Evolutionary conservation across 2,888 invertebrate genomes (phyloP).

Genomic region (Sinotaia quadrata): DNA sequence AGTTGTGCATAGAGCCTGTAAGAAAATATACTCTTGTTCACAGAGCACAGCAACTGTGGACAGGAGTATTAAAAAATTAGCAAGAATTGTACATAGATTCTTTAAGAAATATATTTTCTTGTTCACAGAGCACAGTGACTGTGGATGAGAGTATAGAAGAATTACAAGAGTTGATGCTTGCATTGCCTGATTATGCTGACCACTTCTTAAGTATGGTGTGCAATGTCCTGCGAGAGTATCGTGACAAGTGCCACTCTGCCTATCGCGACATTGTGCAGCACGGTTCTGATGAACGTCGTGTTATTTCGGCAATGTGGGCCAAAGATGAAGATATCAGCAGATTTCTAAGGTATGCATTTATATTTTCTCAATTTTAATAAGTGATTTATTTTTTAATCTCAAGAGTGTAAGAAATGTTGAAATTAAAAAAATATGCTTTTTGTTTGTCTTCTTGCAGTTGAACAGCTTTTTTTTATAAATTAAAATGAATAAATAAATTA

Average conservation of each 20-base stretch:
- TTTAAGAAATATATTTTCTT: background rate
- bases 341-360: slow-evolving; percentile 81
- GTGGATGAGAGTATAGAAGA: slow-evolving; percentile 81
- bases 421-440: too few relatives aligned
- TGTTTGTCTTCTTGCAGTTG: too few relatives aligned
- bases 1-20: too few relatives aligned
- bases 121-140: slow-evolving; percentile 79
- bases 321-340: slow-evolving; percentile 95
- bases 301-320: slow-evolving; percentile 90
- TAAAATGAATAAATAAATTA: too few relatives aligned
- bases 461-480: too few relatives aligned
- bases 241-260: slow-evolving; percentile 82
- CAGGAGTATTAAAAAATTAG: slow-evolving; percentile 80
- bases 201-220: slow-evolving; percentile 83
- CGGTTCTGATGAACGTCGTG: slow-evolving; percentile 83
- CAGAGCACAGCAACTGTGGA: slow-evolving; percentile 84
- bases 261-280: slow-evolving; percentile 85
- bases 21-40: slow-evolving; percentile 14
- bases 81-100: too few relatives aligned
- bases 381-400: too few relatives aligned
- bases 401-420: too few relatives aligned
- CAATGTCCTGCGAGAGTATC: slow-evolving; percentile 81
- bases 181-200: slow-evolving; percentile 83
- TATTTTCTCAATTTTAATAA: too few relatives aligned
- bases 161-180: slow-evolving; percentile 80